These are phyloP conservation scores for Meta bourneti DNA, from an alignment of 2,888 invertebrate species.

Conservation along the genomic window DNA sequence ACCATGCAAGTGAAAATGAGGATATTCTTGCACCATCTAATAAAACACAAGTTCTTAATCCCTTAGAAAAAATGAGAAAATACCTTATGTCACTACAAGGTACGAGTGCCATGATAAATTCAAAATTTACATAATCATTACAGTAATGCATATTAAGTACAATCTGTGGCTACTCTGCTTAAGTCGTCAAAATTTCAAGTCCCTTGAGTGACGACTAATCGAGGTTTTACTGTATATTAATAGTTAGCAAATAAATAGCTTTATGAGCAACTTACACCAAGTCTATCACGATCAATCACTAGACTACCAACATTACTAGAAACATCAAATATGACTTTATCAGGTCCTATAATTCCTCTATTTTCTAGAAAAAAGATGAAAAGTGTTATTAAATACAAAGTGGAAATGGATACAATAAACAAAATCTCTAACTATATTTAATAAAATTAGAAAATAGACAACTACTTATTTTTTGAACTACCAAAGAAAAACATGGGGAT, in stretches of 20 bases:
- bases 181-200: neutral
- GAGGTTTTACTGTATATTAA: too few species aligned
- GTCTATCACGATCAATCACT: conserved; percentile 86
- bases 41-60: too few species aligned
- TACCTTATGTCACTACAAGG: too few species aligned
- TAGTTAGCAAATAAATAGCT: neutral
- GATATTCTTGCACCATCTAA: too few species aligned
- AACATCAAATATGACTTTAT: conserved; percentile 83
- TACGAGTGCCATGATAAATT: too few species aligned
- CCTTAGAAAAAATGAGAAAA: too few species aligned
- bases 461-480: too few species aligned
- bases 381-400: neutral
- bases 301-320: conserved; percentile 85
- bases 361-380: conserved; percentile 53
- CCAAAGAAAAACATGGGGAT: too few species aligned
- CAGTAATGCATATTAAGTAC: too few species aligned
- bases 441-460: too few species aligned
- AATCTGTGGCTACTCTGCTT: neutral
- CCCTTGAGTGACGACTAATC: neutral
- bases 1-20: too few species aligned
- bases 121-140: neutral
- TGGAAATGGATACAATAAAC: neutral
- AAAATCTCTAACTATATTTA: neutral
- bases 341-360: conserved; percentile 80
- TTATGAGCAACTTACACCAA: conserved; percentile 84